Evolutionary conservation across 1,140 invertebrate genomes (phyloP).

Genomic region (Aphelinus certus): DNA sequence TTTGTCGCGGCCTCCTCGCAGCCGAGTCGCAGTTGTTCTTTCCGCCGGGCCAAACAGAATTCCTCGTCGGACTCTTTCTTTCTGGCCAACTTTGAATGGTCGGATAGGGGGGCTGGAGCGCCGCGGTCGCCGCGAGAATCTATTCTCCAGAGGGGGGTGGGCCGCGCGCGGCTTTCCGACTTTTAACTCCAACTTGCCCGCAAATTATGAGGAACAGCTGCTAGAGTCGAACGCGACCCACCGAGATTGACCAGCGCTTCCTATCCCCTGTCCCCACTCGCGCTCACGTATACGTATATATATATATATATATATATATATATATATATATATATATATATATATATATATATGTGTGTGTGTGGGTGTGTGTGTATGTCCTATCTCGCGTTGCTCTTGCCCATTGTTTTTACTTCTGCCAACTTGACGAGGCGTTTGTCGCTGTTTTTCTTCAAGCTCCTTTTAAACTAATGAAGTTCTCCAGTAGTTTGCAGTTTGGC

Average conservation of each 20-base stretch:
- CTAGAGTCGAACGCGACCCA: constrained; percentile 13
- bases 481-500: no score
- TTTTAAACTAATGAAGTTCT: no score
- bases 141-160: no score
- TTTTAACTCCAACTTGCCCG: not conserved
- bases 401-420: no score
- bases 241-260: constrained; percentile 6
- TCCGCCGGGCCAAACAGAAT: not conserved
- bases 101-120: not conserved
- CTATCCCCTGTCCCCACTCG: not conserved
- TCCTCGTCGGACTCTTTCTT: not conserved
- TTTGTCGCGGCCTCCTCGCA: not conserved
- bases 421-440: no score
- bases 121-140: no score
- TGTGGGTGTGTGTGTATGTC: no score
- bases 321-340: not conserved
- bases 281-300: not conserved
- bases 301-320: constrained; percentile 4
- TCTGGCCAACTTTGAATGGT: not conserved
- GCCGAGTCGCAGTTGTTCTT: not conserved
- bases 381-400: no score
- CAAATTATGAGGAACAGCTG: constrained; percentile 22
- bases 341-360: not conserved
- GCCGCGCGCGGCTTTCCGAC: not conserved
- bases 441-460: no score